Evolutionary conservation across 2,797 vertebrate genomes (phyloP).

Genomic region (Hyperoplus lanceolatus): DNA sequence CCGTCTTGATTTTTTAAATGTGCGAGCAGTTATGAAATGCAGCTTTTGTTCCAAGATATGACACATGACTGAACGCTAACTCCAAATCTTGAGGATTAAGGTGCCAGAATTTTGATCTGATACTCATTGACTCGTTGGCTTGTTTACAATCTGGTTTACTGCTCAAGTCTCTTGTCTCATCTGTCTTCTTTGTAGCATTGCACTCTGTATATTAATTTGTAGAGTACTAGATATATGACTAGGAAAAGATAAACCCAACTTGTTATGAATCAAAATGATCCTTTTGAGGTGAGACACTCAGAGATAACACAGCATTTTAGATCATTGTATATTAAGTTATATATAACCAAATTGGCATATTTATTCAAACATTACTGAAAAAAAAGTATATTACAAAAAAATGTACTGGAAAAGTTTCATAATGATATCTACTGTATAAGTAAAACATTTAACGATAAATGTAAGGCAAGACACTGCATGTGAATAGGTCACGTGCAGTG

Average conservation of each 20-base stretch:
- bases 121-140: constrained; percentile 4
- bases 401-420: too few species aligned
- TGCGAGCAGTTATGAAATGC: not conserved
- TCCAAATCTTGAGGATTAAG: not conserved
- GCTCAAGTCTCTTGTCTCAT: not conserved
- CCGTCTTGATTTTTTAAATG: not conserved
- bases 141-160: constrained; percentile 2
- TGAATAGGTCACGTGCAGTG: too few species aligned
- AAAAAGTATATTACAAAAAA: too few species aligned
- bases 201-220: not conserved
- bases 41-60: not conserved
- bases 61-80: not conserved
- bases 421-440: too few species aligned
- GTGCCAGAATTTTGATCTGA: not conserved
- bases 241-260: not conserved
- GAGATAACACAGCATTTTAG: too few species aligned
- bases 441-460: too few species aligned
- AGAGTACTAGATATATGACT: too few species aligned
- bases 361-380: too few species aligned
- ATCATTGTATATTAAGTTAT: too few species aligned
- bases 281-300: not conserved
- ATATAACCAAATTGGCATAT: too few species aligned
- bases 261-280: not conserved
- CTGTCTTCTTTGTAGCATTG: not conserved
- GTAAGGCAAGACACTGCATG: too few species aligned